Conservation (phyloP, 2,797 vertebrate species). For the Cossypha heuglini region DNA sequence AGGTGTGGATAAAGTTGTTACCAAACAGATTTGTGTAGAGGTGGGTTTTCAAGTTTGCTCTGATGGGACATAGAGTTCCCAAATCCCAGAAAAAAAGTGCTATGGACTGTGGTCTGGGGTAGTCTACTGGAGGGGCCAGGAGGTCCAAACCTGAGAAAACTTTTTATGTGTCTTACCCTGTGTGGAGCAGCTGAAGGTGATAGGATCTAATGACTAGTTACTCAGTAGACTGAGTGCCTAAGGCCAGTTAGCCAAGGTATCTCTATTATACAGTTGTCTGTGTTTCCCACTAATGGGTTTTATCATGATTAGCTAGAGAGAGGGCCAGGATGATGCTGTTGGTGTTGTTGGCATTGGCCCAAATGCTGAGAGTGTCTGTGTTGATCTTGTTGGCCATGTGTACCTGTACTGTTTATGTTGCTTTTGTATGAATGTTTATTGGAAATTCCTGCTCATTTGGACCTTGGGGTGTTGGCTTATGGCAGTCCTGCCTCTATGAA, state of each 20-base stretch:
- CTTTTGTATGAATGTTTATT: not conserved
- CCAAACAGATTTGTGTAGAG: not conserved
- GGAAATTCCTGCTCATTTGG: not conserved
- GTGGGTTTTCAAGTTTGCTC: not conserved
- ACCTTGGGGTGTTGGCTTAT: fast-evolving
- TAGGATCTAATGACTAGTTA: not conserved
- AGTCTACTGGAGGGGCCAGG: not conserved
- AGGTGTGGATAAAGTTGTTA: not conserved
- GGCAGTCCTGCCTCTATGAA: not conserved
- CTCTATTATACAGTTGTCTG: no score
- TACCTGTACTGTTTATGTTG: fast-evolving
- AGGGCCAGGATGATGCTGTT: not conserved
- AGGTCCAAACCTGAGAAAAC: not conserved
- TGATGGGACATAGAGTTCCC: not conserved
- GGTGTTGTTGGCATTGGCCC: not conserved
- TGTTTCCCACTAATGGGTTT: not conserved
- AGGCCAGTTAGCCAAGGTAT: not conserved
- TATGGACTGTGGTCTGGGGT: fast-evolving
- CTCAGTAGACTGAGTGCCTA: not conserved
- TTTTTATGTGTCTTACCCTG: not conserved
- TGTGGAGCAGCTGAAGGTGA: not conserved
- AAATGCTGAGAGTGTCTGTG: not conserved
- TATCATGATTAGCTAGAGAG: not conserved
- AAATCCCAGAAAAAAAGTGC: not conserved
- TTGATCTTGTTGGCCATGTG: not conserved